Conservation (phyloP, 2,888 invertebrate genomes). For the Palloptera scutellata region DNA sequence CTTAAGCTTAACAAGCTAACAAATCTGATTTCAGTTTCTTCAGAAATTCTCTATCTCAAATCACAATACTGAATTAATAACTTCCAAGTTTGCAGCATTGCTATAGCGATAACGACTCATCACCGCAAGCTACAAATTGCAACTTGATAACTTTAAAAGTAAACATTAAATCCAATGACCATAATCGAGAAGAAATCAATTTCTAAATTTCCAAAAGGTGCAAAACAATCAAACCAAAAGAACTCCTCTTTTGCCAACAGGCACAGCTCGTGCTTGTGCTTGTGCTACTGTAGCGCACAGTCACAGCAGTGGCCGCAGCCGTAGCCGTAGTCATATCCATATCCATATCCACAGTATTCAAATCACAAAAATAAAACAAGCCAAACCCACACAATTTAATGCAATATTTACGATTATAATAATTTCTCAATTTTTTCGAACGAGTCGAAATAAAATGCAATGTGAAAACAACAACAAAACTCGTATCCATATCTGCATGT, state of each 20-base stretch:
- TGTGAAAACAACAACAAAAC: constrained; percentile 5
- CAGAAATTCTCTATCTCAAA: too few species aligned
- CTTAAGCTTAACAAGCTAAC: too few species aligned
- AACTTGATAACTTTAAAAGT: constrained; percentile 24
- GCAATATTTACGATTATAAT: constrained; percentile 28
- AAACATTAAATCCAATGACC: constrained; percentile 28
- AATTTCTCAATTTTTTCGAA: constrained; percentile 15
- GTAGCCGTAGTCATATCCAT: too few species aligned
- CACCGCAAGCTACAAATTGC: constrained; percentile 17
- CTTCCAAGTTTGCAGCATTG: too few species aligned
- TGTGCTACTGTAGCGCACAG: too few species aligned
- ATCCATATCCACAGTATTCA: background rate
- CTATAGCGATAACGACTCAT: background rate
- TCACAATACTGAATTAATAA: too few species aligned
- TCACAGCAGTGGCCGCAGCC: too few species aligned
- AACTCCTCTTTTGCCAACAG: constrained; percentile 10
- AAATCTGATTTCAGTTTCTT: too few species aligned
- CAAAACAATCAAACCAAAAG: constrained; percentile 3
- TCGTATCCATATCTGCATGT: background rate
- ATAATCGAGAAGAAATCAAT: constrained; percentile 25
- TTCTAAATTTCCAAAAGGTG: background rate
- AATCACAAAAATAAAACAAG: background rate
- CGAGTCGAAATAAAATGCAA: constrained; percentile 1
- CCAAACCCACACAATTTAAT: background rate
- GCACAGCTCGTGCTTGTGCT: constrained; percentile 10